phyloP scores from a whole-genome alignment of 2,113 vertebrate species.

The Osmerus mordax region DNA sequence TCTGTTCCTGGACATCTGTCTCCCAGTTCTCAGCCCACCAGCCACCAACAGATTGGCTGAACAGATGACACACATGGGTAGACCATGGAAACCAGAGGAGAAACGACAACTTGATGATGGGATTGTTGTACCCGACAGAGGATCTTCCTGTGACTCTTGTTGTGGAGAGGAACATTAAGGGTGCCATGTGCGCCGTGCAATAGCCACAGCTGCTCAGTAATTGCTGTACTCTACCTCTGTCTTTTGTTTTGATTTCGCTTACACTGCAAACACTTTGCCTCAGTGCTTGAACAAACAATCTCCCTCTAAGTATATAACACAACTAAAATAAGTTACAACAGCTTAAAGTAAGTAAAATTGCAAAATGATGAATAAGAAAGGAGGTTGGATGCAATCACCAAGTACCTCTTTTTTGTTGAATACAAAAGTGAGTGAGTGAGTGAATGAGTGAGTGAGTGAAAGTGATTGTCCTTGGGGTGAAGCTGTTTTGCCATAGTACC shows the following conservation, averaged over 20 bases:
- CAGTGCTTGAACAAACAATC: constrained; percentile 3
- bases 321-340: too few species aligned
- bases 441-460: constrained; percentile 14
- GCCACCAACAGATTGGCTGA: constrained; percentile 55
- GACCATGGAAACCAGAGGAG: constrained; percentile 43
- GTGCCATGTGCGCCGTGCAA: constrained; percentile 26
- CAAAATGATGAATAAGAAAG: too few species aligned
- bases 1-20: constrained; percentile 61
- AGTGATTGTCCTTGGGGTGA: constrained; percentile 33
- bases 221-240: constrained; percentile 15
- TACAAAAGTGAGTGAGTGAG: too few species aligned
- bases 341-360: not conserved
- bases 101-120: constrained; percentile 40
- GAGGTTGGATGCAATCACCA: too few species aligned
- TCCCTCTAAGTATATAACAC: not conserved
- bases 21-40: constrained; percentile 34
- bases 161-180: constrained; percentile 40
- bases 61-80: constrained; percentile 46
- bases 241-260: constrained; percentile 7
- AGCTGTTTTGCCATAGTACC: constrained; percentile 20
- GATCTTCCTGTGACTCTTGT: constrained; percentile 37
- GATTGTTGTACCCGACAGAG: constrained; percentile 33
- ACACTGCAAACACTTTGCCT: constrained; percentile 5
- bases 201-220: constrained; percentile 48
- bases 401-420: too few species aligned